Conservation (phyloP, 2,888 invertebrate genomes). For the Caenorhabditis sp. region DNA sequence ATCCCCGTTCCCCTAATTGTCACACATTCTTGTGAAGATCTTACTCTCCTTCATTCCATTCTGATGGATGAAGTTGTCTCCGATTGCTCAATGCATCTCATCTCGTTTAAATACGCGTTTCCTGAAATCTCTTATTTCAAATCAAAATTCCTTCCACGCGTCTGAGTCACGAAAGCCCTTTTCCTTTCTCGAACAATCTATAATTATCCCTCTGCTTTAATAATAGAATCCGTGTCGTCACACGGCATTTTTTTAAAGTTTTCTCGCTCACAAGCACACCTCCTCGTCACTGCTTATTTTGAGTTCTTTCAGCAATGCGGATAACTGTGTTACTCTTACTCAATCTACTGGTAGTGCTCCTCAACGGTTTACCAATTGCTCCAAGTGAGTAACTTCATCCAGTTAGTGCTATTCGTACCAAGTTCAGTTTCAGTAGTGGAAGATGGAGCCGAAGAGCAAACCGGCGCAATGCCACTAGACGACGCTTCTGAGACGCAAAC, state of each 20-base stretch:
- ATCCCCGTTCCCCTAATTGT: too few relatives aligned
- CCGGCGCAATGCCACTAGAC: neutral
- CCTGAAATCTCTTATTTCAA: conserved; percentile 18
- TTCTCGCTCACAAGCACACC: neutral
- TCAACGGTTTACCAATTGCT: conserved; percentile 20
- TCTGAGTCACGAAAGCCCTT: conserved; percentile 7
- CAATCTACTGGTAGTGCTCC: conserved; percentile 3
- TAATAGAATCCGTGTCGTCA: conserved; percentile 9
- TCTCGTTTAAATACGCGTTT: conserved; percentile 4
- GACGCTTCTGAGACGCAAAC: conserved; percentile 8
- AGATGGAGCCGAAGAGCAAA: neutral
- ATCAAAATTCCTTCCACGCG: neutral
- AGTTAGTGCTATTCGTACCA: neutral
- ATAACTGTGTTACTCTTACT: conserved; percentile 25
- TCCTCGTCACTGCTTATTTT: neutral
- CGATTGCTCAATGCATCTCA: neutral
- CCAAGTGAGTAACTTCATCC: conserved; percentile 1
- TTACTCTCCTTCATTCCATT: neutral
- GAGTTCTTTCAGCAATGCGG: conserved; percentile 29
- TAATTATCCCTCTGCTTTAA: conserved; percentile 5
- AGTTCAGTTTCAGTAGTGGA: neutral
- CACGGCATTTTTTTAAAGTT: conserved; percentile 5
- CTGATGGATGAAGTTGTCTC: conserved; percentile 9
- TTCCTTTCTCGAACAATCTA: neutral
- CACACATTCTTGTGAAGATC: conserved; percentile 10